Evolutionary conservation across 1,140 invertebrate species (phyloP), one percentile per base, ranked within the genome.

Genomic region (Ptiloglossa arizonensis): DNA sequence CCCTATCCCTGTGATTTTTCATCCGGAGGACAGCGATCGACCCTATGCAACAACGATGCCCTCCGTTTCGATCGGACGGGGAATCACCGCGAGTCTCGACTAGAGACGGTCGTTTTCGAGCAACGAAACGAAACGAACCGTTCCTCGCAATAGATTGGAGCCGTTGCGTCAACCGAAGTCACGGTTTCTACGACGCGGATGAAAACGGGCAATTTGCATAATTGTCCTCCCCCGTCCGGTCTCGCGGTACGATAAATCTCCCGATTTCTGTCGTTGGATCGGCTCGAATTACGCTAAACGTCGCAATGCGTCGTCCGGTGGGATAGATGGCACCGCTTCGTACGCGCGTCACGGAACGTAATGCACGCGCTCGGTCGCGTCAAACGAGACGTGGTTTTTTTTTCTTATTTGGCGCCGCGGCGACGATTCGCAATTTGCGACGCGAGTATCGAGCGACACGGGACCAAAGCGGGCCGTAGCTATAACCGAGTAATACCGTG

Each of bases 341-440:
- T 59, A 48, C 52, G 57, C 68, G 52, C 62, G 52, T 72, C 52
- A 15, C 72, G 52, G 5, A n/a, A 8, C 66, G 41, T 38, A 38
- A n/a, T 57, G 32, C 38, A 66, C 48, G 77, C 50, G 17, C 6
- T n/a, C 46, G 24, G n/a, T n/a, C n/a, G n/a, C n/a, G n/a, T n/a
- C n/a, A 27, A 50, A 11, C 50, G 59, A 59, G 48, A 22, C 71
- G 22, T 64, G 15, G 17, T 52, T 48, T 81, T 83, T 52, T 48
- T 81, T 83, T 66, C 81, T 72, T 70, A 75, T 75, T 83, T 71
- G 19, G 59, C 69, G 63, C n/a, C n/a, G 17, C 46, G 32, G 17
- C n/a, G 41, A 56, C 41, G 68, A 81, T 78, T 59, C 54, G 68
- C 62, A 80, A 77, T 77, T 80, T 63, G 67, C 77, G 44, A 73